Evolutionary conservation across 2,113 vertebrate genomes (phyloP), one percentile per base, ranked within the genome.

Genomic region (Pipa parva): DNA sequence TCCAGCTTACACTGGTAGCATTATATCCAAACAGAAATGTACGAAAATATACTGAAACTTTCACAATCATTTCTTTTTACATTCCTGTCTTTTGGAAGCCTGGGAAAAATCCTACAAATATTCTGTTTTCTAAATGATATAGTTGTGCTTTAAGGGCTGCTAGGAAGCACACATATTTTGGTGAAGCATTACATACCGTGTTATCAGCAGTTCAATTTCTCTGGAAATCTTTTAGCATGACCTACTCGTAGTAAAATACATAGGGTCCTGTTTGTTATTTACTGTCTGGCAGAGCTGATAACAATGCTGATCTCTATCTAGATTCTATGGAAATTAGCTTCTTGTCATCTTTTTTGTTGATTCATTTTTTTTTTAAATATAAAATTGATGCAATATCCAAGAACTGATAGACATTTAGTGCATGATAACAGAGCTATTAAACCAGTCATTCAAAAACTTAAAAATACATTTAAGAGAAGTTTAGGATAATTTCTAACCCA

Each of bases 31-130:
- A 70, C 25, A 58, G 20, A 29, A 58, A 37, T 36, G 49, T 45
- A 61, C 20, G 36, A 70, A 52, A 70, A 54, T 70, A 68, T 60
- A 70, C 61, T 61, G 48, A 60, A 52, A 61, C 46, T 20, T 50
- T 70, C 39, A 70, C 66, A 70, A 52, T 70, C 22, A 70, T 70
- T 70, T 61, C 25, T 45, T 60, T 70, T 70, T 70, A 42, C 50
- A 59, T 22, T 29, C 37, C 39, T 22, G 20, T 29, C 31, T 29
- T 37, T 59, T 68, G 58, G 60, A 45, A 60, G 31, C 20, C 24
- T 60, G 66, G 65, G 66, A 61, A 61, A 52, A 70, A 29, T 59
- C 56, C 33, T 49, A 20, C 55, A 31, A 51, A 31, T 9, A 36
- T 59, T 50, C 39, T 24, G 27, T 33, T 58, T 67, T 70, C 24